Percentiles rank a stretch among this genome's conserved stretches.
Evolutionary conservation across 2,113 vertebrate genomes (phyloP).

Genomic region (Peucedramus taeniatus): DNA sequence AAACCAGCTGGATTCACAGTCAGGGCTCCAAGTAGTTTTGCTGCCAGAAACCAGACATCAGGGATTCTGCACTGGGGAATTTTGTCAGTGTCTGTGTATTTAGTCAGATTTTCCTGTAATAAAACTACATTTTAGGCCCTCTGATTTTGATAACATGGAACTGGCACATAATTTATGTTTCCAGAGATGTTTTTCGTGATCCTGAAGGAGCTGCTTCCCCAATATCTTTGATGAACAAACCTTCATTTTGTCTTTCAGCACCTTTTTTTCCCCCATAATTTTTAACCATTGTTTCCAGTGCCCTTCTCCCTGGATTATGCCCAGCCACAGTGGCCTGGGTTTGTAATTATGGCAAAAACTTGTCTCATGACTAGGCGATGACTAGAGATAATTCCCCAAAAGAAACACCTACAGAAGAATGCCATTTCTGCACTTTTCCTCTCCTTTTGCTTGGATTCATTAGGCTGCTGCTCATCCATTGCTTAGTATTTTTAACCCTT

Average conservation of each 20-base stretch:
- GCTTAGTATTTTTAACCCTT: constrained; percentile 23
- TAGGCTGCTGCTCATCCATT: background rate
- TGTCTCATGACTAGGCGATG: constrained; percentile 38
- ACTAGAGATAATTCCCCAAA: constrained; percentile 51
- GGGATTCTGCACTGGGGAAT: background rate
- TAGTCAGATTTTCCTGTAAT: constrained; percentile 43
- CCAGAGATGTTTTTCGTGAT: background rate
- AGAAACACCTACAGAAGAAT: constrained; percentile 52
- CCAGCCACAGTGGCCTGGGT: background rate
- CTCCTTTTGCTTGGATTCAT: constrained; percentile 8
- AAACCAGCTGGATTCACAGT: background rate
- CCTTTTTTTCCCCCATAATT: background rate
- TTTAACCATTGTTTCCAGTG: constrained; percentile 24
- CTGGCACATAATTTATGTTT: background rate
- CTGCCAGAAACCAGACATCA: background rate
- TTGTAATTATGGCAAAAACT: constrained; percentile 44
- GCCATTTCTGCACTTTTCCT: constrained; percentile 35
- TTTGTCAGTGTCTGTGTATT: background rate
- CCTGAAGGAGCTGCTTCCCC: background rate
- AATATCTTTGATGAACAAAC: background rate
- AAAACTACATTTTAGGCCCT: background rate
- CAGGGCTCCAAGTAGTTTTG: background rate
- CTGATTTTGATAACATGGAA: constrained; percentile 27
- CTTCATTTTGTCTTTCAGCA: background rate
- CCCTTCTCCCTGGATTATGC: constrained; percentile 18